A percentile compares a stretch with the other conserved stretches of the same genome.
Evolutionary conservation across 2,888 invertebrate genomes (phyloP).

Genomic region (Colostygia pectinataria): DNA sequence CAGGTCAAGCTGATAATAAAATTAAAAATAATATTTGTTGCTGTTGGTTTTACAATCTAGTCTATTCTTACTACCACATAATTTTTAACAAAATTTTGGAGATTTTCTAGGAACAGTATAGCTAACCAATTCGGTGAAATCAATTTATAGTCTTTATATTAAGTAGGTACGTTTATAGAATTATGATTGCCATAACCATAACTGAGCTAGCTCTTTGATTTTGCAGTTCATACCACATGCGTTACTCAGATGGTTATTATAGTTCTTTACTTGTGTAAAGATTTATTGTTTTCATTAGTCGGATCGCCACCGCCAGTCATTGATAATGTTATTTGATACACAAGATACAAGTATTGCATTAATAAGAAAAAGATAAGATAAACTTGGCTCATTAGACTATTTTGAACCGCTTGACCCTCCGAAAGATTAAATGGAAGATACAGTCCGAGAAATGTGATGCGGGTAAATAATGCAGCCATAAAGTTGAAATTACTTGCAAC

Average conservation of each 20-base stretch:
- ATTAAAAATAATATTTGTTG: too few species aligned
- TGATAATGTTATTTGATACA: constrained; percentile 42
- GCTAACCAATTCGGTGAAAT: too few species aligned
- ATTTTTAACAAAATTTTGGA: too few species aligned
- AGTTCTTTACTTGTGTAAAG: constrained; percentile 35
- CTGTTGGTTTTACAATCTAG: too few species aligned
- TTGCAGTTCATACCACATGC: constrained; percentile 5
- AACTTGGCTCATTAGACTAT: constrained; percentile 33
- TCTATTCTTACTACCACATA: too few species aligned
- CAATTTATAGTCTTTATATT: too few species aligned
- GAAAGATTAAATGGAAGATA: constrained; percentile 21
- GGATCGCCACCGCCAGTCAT: constrained; percentile 38
- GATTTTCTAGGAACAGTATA: too few species aligned
- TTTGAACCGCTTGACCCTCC: constrained; percentile 32
- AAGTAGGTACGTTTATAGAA: too few species aligned
- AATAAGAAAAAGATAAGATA: constrained; percentile 36
- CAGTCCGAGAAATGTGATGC: constrained; percentile 9
- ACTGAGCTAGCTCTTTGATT: too few species aligned
- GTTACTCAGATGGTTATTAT: constrained; percentile 5
- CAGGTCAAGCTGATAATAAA: too few species aligned
- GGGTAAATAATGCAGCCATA: constrained; percentile 4
- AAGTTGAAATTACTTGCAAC: constrained; percentile 3
- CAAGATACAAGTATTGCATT: constrained; percentile 39
- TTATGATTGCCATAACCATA: too few species aligned
- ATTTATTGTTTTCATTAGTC: constrained; percentile 61